A percentile compares a stretch with the other conserved stretches of the same genome.
These are phyloP conservation scores for Hyperopisus bebe DNA, from an alignment of 2,113 vertebrate species.

Conservation along the genomic window DNA sequence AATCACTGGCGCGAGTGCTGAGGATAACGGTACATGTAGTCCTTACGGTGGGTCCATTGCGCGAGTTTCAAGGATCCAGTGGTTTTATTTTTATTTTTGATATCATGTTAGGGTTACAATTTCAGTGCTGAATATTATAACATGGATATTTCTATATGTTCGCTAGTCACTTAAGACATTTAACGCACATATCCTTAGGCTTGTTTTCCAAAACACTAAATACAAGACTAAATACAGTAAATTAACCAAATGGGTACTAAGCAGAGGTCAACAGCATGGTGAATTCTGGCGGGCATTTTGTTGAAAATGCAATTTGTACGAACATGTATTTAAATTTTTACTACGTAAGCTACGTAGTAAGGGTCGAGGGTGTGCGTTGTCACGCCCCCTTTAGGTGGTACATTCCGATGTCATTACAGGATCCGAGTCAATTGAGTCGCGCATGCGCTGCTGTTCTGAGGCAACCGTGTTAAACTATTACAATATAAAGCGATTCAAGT, in stretches of 20 bases:
- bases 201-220: neutral
- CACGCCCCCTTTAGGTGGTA: neutral
- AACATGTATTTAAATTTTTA: neutral
- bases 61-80: neutral
- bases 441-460: neutral
- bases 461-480: neutral
- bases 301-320: neutral
- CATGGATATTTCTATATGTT: neutral
- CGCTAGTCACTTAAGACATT: neutral
- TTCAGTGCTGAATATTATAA: neutral
- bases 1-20: neutral
- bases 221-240: neutral
- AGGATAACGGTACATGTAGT: slow-evolving; percentile 43
- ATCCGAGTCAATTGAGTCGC: neutral
- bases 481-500: neutral
- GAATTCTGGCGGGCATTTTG: neutral
- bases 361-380: neutral
- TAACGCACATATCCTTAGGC: neutral
- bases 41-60: neutral
- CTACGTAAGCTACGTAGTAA: neutral
- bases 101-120: neutral
- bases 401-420: neutral
- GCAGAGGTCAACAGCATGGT: neutral
- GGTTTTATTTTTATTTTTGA: neutral
- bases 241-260: neutral